A percentile compares a stretch with the other conserved stretches of the same genome.
phyloP scores from a whole-genome alignment of 2,888 invertebrate species.

The Heliothis peltigera region DNA sequence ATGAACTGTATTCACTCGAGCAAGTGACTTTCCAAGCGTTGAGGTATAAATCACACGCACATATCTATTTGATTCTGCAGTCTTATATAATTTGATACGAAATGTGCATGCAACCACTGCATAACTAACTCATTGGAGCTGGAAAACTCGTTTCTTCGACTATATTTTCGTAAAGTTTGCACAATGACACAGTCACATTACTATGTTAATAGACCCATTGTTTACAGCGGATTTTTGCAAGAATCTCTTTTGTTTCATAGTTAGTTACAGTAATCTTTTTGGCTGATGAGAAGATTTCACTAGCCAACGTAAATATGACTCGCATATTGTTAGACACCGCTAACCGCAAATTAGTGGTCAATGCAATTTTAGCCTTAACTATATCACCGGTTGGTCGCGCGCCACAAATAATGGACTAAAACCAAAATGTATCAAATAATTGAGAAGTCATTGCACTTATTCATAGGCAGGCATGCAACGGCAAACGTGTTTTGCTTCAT shows the following conservation, averaged over 20 bases:
- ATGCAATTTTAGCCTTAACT: constrained; percentile 33
- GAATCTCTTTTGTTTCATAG: constrained; percentile 44
- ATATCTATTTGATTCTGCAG: constrained; percentile 43
- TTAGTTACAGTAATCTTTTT: constrained; percentile 25
- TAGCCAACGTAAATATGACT: constrained; percentile 17
- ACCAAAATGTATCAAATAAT: constrained; percentile 71
- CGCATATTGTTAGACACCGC: constrained; percentile 17
- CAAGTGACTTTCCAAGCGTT: constrained; percentile 41
- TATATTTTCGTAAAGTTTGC: constrained; percentile 55
- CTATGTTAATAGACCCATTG: constrained; percentile 49
- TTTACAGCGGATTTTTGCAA: constrained; percentile 23
- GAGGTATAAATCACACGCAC: constrained; percentile 36
- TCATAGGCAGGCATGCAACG: constrained; percentile 84
- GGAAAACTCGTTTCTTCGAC: constrained; percentile 56
- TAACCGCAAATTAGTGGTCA: constrained; percentile 44
- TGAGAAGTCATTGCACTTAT: constrained; percentile 84
- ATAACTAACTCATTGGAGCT: constrained; percentile 47
- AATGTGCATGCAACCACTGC: constrained; percentile 52
- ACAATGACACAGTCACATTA: constrained; percentile 50
- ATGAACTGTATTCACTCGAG: constrained; percentile 23
- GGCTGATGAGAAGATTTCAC: constrained; percentile 31
- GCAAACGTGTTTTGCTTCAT: constrained; percentile 86
- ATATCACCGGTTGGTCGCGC: constrained; percentile 32
- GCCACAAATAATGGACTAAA: constrained; percentile 39
- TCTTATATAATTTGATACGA: constrained; percentile 58